Evolutionary conservation across 2,888 invertebrate genomes (phyloP), one percentile per base, ranked within the genome.

Genomic region (Poecilobothrus nobilitatus): DNA sequence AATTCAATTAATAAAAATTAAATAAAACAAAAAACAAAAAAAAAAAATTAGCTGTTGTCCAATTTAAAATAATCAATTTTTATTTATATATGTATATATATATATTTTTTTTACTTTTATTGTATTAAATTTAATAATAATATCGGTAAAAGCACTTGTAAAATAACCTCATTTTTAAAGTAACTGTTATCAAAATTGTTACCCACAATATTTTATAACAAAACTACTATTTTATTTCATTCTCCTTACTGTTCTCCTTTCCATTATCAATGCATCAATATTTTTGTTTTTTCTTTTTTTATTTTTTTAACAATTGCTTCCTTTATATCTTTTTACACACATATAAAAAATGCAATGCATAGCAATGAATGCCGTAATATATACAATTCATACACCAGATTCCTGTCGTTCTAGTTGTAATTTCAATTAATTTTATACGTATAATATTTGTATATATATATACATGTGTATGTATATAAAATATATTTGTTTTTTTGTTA

Each of bases 161-260:
- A 53, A 3, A 53, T 53, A 53, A 53, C 53, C 53, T 53, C 53
- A 53, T 53, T 53, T 53, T 53, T 12, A 41, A 53, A 18, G n/a
- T 53, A 53, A 53, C 53, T 18, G 53, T 53, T 53, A 53, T 53
- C 53, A 53, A 53, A 53, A 53, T 53, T 53, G 53, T 53, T 53
- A 53, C 18, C 18, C 53, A 53, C 53, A 53, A 53, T 53, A 53
- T 27, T 27, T n/a, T 15, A 53, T n/a, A 53, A 53, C 7, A 53
- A 3, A 53, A 53, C 53, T 6, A 53, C 53, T 53, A 53, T 53
- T 53, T 53, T 53, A 18, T 6, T 27, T 27, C 27, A 4, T 5
- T 27, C 27, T 27, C 27, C 27, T 27, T 27, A n/a, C n/a, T n/a
- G n/a, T n/a, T n/a, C n/a, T 27, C 5, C 5, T 27, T 27, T 27